Conservation (phyloP, 2,888 invertebrate species). For the Caenorhabditis sp. region DNA sequence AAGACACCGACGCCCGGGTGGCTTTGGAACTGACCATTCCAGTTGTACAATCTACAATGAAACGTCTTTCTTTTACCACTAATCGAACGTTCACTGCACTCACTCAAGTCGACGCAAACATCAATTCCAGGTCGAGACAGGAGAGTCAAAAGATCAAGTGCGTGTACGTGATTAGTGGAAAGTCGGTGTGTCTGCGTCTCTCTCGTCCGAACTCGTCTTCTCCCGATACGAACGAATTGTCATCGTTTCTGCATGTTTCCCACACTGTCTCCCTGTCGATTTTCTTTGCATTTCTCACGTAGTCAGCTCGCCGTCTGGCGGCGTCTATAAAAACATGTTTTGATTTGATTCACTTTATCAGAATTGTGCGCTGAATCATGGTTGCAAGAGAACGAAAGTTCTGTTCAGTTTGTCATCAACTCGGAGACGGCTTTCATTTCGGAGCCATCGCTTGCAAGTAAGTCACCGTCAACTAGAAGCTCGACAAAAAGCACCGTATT, state of each 20-base stretch:
- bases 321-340: background rate
- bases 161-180: slow-evolving; percentile 34
- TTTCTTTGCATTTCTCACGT: slow-evolving; percentile 32
- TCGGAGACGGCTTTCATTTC: slow-evolving; percentile 44
- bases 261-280: slow-evolving; percentile 7
- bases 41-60: no score
- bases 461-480: background rate
- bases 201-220: background rate
- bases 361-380: slow-evolving; percentile 7
- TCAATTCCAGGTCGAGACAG: background rate
- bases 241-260: slow-evolving; percentile 11
- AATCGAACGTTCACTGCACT: background rate
- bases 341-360: background rate
- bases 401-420: slow-evolving; percentile 41
- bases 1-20: background rate
- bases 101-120: background rate
- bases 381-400: slow-evolving; percentile 31
- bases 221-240: slow-evolving; percentile 36
- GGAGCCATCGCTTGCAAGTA: slow-evolving; percentile 51
- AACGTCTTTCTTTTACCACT: no score
- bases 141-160: slow-evolving; percentile 36
- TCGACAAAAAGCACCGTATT: background rate
- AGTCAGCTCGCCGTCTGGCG: background rate
- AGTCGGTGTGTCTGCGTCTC: background rate
- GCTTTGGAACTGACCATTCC: slow-evolving; percentile 4